Evolutionary conservation across 2,888 invertebrate species (phyloP), one percentile per base, ranked within the genome.

Genomic region (Nebria salina): DNA sequence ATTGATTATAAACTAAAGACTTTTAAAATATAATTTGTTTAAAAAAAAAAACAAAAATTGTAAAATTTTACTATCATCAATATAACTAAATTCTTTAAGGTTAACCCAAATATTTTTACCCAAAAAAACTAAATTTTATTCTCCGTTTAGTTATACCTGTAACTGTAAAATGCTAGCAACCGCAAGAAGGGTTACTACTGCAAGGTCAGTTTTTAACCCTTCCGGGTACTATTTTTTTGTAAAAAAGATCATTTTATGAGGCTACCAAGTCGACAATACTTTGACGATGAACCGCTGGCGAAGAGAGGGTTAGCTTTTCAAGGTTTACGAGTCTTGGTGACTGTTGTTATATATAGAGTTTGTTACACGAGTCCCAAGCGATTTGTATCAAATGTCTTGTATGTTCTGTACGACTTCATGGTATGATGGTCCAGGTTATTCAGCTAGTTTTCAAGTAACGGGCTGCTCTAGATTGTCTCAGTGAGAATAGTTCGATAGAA

Each of bases 121-220:
- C 75, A 20, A 64, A 65, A 54, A 75, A 74, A 13, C 43, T 54
- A 54, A 54, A 54, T 54, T 54, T 54, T 54, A 54, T 54, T 54
- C 13, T 54, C 26, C 2, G 20, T 26, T n/a, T 20, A 75, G 8
- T 26, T 15, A 43, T 77, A 77, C 77, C 77, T 72, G 77, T 70
- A 70, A 70, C 70, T 9, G 68, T 20, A 68, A 72, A 26, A 72
- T 11, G n/a, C 72, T 72, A 72, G 7, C 15, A 42, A 15, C 74
- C 74, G 41, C 54, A 77, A 54, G 54, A 70, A 77, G 77, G 77
- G 77, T 77, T 77, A 70, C 20, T 15, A 13, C 70, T 72, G 20
- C 77, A 70, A 77, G 77, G 77, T 77, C 77, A 70, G 42, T 68
- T 68, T 68, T 68, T 68, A 77, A 77, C 77, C 77, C 77, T 77